phyloP scores from a whole-genome alignment of 2,797 vertebrate genomes.

The Megalops cyprinoides region DNA sequence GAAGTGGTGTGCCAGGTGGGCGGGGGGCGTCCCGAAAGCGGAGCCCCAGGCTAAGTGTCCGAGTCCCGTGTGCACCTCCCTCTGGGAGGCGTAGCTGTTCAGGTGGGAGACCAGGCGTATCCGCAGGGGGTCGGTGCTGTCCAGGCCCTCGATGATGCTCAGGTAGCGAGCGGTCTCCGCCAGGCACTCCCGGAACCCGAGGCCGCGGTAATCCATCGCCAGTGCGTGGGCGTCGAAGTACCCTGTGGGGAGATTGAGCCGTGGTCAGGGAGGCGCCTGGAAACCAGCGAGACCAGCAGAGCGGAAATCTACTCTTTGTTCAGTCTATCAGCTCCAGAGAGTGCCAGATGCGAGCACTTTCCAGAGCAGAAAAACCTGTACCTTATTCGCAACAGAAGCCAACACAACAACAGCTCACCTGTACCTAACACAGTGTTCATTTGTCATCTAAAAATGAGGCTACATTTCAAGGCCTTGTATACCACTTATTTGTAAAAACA shows the following conservation, averaged over 20 bases:
- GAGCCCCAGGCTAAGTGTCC: conserved; percentile 92
- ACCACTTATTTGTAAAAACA: too few species aligned
- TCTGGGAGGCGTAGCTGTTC: conserved; percentile 92
- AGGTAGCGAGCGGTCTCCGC: conserved; percentile 95
- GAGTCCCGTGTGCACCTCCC: conserved; percentile 86
- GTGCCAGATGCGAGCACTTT: neutral
- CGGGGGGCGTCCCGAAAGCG: conserved; percentile 78
- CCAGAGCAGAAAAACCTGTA: neutral
- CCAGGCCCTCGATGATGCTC: conserved; percentile 92
- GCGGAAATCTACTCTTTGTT: conserved; percentile 18
- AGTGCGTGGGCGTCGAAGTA: conserved; percentile 88
- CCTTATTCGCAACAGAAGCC: too few species aligned
- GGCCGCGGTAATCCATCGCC: conserved; percentile 96
- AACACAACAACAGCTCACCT: too few species aligned
- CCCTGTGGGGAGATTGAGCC: conserved; percentile 64
- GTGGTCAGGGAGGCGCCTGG: conserved; percentile 1
- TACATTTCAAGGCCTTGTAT: too few species aligned
- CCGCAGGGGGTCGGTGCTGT: conserved; percentile 87
- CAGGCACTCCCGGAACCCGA: conserved; percentile 96
- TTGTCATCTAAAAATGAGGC: too few species aligned
- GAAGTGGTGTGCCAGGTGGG: conserved; percentile 80
- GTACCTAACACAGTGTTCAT: too few species aligned
- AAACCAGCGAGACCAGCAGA: neutral
- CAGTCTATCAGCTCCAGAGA: neutral
- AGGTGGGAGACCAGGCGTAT: conserved; percentile 95